Conservation (phyloP, 1,140 invertebrate genomes). For the Cyphomyrmex costatus region DNA sequence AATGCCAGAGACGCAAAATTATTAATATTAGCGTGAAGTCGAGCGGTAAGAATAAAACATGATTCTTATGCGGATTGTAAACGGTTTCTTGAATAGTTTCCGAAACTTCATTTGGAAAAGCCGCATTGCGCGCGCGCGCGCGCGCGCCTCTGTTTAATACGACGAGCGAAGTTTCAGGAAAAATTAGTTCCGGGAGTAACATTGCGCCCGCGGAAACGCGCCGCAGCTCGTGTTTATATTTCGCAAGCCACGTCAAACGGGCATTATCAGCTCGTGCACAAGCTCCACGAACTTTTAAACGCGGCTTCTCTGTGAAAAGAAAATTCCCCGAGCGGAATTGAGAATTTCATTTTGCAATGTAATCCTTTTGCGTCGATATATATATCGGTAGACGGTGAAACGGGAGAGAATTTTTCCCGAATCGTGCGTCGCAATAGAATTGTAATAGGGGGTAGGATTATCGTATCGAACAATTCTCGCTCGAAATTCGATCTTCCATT, state of each 20-base stretch:
- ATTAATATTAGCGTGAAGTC: conserved; percentile 48
- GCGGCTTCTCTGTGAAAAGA: not conserved
- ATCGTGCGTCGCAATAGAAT: conserved; percentile 29
- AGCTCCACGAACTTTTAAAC: conserved; percentile 40
- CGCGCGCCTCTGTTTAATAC: conserved; percentile 29
- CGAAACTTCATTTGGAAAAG: conserved; percentile 51
- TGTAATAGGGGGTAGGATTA: conserved; percentile 33
- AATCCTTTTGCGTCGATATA: conserved; percentile 38
- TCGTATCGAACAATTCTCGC: conserved; percentile 35
- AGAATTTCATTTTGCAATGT: conserved; percentile 50
- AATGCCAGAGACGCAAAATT: not conserved
- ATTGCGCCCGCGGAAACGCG: conserved; percentile 10
- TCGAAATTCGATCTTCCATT: conserved; percentile 38
- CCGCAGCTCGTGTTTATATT: conserved; percentile 31
- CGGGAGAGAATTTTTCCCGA: conserved; percentile 2
- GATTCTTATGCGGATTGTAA: conserved; percentile 38
- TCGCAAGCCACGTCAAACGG: conserved; percentile 37
- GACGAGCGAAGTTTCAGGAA: conserved; percentile 35
- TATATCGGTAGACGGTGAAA: not conserved
- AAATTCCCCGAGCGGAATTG: conserved; percentile 23
- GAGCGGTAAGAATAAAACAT: conserved; percentile 36
- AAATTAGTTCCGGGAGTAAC: conserved; percentile 52
- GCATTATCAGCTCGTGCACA: conserved; percentile 45
- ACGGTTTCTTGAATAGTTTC: conserved; percentile 30
- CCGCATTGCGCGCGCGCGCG: conserved; percentile 17